Evolutionary conservation across 2,113 vertebrate genomes (phyloP), one percentile per base, ranked within the genome.

Genomic region (Puffinus mauretanicus): DNA sequence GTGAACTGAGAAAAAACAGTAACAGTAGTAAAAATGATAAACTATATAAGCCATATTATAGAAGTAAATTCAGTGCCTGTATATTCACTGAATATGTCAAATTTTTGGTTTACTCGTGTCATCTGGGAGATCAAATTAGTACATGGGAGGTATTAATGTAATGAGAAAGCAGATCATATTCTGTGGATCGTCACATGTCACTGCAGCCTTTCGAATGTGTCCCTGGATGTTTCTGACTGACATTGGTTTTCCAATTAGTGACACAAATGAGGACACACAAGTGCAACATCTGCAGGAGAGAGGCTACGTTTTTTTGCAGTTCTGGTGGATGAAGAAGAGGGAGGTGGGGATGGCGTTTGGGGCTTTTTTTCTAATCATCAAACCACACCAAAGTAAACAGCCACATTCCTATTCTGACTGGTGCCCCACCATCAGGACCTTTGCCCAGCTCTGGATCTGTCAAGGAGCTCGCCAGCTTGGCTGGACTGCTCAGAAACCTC

Each of bases 291-390:
- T 77, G 25, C 71, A 52, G n/a, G 36, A 80, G 44, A 73, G 14
- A 88, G 38, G 34, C 17, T 38, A 32, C 1, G 0, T 36, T 34
- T 51, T 62, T 77, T 82, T 19, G 6, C 16, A n/a, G 3, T 30
- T 79, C 24, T 69, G 18, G 34, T 44, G 15, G 10, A 38, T 49
- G 10, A 30, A 20, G 62, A 54, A 44, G 71, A 47, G 3, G 7
- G 16, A 6, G 3, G 3, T 10, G 13, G 8, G 6, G 20, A 2
- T 2, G 16, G 5, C 3, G 27, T 57, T 10, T 58, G 13, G 7
- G 9, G 7, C 4, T 38, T 32, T 90, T 70, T 54, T n/a, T 57
- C 66, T 36, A 18, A 27, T 67, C 34, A 16, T 34, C 29, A 44
- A 62, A 20, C 46, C 32, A 89, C 11, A 51, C 42, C 29, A 64